Evolutionary conservation across 2,888 invertebrate species (phyloP).

Genomic region (Parnassius apollo): DNA sequence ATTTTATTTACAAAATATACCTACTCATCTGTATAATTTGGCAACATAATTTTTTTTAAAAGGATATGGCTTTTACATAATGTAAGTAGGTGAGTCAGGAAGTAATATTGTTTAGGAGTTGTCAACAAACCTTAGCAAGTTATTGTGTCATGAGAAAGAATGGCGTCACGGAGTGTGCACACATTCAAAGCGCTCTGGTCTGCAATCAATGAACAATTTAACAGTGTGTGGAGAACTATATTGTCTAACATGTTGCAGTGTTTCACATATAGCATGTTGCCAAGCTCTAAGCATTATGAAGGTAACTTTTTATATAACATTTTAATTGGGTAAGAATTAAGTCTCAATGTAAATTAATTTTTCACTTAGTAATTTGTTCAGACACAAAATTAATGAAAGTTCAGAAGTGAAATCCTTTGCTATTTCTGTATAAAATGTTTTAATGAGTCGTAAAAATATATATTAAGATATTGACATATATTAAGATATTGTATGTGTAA

Average conservation of each 20-base stretch:
- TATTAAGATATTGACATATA: no score
- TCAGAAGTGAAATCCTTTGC: no score
- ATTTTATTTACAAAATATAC: neutral
- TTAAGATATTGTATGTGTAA: no score
- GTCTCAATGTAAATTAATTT: no score
- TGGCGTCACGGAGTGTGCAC: conserved; percentile 53
- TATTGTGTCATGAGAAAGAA: conserved; percentile 53
- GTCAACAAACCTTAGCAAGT: conserved; percentile 38
- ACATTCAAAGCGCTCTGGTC: conserved; percentile 33
- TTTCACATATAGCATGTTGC: conserved; percentile 7
- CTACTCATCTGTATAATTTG: no score
- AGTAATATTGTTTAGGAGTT: conserved; percentile 47
- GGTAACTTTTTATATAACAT: neutral
- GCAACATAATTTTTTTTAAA: neutral
- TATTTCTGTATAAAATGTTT: no score
- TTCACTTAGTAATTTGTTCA: no score
- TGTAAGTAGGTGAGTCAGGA: conserved; percentile 50
- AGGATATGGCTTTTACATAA: conserved; percentile 20
- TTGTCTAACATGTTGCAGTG: neutral
- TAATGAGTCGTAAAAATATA: no score
- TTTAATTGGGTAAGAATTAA: no score
- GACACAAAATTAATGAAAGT: no score
- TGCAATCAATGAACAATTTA: conserved; percentile 15
- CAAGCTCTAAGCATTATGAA: neutral
- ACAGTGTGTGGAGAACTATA: conserved; percentile 4